A percentile compares a stretch with the other conserved stretches of the same genome.
Evolutionary conservation across 1,140 invertebrate species (phyloP).

Genomic region (Orius insidiosus): DNA sequence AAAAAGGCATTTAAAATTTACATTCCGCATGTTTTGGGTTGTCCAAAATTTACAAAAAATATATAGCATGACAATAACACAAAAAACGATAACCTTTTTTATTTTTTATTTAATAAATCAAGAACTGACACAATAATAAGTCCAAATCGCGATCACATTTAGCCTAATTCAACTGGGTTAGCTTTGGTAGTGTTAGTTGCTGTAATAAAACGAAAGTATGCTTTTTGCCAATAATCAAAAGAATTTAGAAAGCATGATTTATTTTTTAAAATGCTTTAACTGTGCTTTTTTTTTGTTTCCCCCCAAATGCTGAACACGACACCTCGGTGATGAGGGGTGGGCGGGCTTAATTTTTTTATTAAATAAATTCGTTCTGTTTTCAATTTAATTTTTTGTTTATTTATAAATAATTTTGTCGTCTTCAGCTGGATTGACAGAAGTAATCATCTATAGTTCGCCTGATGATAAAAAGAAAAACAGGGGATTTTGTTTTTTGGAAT

Average conservation of each 20-base stretch:
- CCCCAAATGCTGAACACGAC: too few species aligned
- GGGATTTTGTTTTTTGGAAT: slow-evolving; percentile 98
- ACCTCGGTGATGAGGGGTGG: too few species aligned
- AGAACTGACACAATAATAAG: too few species aligned
- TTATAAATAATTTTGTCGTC: slow-evolving; percentile 15
- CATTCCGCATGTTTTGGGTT: not conserved
- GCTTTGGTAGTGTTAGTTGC: not conserved
- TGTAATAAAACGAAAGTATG: slow-evolving; percentile 6
- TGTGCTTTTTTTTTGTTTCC: not conserved
- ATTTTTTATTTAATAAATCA: too few species aligned
- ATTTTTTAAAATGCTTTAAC: slow-evolving; percentile 6
- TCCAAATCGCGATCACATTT: too few species aligned
- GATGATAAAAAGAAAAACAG: slow-evolving; percentile 99
- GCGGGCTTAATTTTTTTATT: not conserved
- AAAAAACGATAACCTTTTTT: too few species aligned
- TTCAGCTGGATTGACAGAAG: slow-evolving; percentile 90
- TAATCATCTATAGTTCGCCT: slow-evolving; percentile 98
- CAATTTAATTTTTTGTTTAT: slow-evolving; percentile 12
- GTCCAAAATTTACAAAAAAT: not conserved
- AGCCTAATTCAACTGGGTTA: too few species aligned
- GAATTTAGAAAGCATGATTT: too few species aligned
- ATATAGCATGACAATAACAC: too few species aligned
- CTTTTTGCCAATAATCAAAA: too few species aligned
- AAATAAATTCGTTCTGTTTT: not conserved
- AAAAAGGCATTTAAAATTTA: not conserved